Evolutionary conservation across 1,140 invertebrate species (phyloP).

Genomic region (Teleopsis dalmanni): DNA sequence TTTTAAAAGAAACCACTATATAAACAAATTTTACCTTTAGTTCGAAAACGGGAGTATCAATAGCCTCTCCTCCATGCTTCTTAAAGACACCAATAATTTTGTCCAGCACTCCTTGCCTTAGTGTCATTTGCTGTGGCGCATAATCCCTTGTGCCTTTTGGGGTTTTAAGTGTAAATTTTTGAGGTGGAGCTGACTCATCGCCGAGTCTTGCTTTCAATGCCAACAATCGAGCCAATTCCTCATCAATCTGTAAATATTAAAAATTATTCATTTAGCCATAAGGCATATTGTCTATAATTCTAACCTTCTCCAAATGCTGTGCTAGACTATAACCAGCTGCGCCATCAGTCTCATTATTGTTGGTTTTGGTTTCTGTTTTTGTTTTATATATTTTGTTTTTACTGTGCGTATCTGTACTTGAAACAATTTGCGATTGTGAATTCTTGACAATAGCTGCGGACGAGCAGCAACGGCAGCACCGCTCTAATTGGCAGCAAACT

Average conservation of each 20-base stretch:
- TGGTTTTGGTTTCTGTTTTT: conserved; percentile 7
- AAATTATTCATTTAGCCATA: background rate
- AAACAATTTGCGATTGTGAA: conserved; percentile 2
- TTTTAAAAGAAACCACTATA: background rate
- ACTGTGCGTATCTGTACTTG: conserved; percentile 4
- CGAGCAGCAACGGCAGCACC: background rate
- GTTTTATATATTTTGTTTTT: conserved; percentile 5
- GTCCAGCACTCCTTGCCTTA: conserved; percentile 80
- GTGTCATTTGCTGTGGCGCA: conserved; percentile 87
- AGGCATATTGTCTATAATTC: conserved; percentile 5
- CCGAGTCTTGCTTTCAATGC: conserved; percentile 68
- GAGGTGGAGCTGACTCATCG: conserved; percentile 48
- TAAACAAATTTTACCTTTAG: conserved; percentile 63
- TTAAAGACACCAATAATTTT: conserved; percentile 90
- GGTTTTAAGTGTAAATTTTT: conserved; percentile 83
- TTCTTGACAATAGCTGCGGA: background rate
- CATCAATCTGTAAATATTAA: conserved; percentile 55
- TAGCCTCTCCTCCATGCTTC: conserved; percentile 94
- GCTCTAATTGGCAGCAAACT: background rate
- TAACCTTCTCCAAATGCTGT: conserved; percentile 38
- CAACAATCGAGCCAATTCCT: conserved; percentile 75
- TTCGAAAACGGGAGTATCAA: conserved; percentile 99
- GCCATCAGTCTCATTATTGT: conserved; percentile 18
- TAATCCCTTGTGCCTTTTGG: conserved; percentile 96
- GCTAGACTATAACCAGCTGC: conserved; percentile 20